phyloP scores from a whole-genome alignment of 2,113 vertebrate genomes.

The Turdus rufiventris region DNA sequence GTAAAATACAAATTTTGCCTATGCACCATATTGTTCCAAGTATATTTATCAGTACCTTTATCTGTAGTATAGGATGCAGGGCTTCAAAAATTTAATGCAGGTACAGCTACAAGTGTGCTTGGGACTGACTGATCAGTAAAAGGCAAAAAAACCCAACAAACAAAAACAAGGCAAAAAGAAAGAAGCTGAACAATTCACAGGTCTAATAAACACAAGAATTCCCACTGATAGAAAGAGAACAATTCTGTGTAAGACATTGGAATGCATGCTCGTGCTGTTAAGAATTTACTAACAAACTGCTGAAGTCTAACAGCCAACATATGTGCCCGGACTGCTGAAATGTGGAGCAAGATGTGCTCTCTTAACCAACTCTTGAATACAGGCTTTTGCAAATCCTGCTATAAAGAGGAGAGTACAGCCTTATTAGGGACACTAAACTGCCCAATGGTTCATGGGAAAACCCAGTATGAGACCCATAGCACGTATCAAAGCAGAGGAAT shows the following conservation, averaged over 20 bases:
- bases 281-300: not conserved
- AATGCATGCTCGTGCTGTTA: not conserved
- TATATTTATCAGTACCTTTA: not conserved
- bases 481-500: not conserved
- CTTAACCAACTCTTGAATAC: not conserved
- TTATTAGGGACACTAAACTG: not conserved
- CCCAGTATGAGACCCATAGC: not conserved
- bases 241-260: not conserved
- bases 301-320: accelerated
- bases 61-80: not conserved
- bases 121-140: not conserved
- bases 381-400: not conserved
- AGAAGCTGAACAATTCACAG: not conserved
- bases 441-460: not conserved
- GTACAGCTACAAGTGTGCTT: not conserved
- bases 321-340: not conserved
- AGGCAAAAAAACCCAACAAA: not conserved
- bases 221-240: not conserved
- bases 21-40: not conserved
- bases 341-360: not conserved
- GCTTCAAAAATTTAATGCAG: not conserved
- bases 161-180: not conserved
- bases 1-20: not conserved
- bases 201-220: not conserved
- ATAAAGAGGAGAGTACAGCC: not conserved